phyloP scores from a whole-genome alignment of 2,113 vertebrate genomes.

The Taurulus bubalis region DNA sequence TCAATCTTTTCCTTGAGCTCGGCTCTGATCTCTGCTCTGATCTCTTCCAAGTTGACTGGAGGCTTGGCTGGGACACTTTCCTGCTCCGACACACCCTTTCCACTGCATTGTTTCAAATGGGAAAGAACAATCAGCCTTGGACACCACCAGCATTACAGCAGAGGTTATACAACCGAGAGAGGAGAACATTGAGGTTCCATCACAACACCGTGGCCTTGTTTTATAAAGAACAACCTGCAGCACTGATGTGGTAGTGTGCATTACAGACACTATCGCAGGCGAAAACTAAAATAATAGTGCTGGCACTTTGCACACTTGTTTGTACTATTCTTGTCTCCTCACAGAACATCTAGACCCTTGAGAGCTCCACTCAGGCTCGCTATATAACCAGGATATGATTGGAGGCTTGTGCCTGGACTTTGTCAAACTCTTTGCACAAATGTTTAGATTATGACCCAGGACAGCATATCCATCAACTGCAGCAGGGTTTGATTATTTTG shows the following conservation, averaged over 20 bases:
- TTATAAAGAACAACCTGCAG: conserved; percentile 28
- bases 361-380: conserved; percentile 51
- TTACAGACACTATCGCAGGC: conserved; percentile 25
- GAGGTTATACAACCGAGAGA: conserved; percentile 48
- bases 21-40: conserved; percentile 87
- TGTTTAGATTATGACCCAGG: conserved; percentile 76
- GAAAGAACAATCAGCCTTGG: conserved; percentile 71
- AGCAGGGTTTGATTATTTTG: conserved; percentile 59
- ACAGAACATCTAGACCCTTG: conserved; percentile 28
- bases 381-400: conserved; percentile 66
- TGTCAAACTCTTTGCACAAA: conserved; percentile 69
- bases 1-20: conserved; percentile 92
- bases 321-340: conserved; percentile 42
- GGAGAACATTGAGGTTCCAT: conserved; percentile 35
- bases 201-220: conserved; percentile 37
- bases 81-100: conserved; percentile 86
- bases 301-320: conserved; percentile 57
- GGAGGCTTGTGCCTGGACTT: conserved; percentile 70
- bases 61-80: conserved; percentile 85
- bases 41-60: conserved; percentile 85
- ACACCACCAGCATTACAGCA: conserved; percentile 27
- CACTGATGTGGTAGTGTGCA: neutral
- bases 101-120: conserved; percentile 86
- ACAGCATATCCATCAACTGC: conserved; percentile 60
- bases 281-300: conserved; percentile 22